A percentile compares a stretch with the other conserved stretches of the same genome.
phyloP scores from a whole-genome alignment of 2,113 vertebrate species.

The Scalopus aquaticus region DNA sequence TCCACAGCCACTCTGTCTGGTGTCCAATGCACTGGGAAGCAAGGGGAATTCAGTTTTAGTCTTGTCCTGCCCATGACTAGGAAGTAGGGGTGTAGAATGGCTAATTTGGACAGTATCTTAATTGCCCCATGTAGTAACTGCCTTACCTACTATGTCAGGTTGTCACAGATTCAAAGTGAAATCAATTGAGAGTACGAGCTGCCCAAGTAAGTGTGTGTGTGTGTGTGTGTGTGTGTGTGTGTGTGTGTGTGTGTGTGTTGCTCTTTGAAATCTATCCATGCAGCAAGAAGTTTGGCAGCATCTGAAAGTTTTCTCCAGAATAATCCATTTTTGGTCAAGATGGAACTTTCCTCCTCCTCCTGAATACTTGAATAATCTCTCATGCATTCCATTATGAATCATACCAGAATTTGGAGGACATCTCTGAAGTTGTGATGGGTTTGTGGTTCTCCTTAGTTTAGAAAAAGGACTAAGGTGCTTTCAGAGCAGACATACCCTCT shows the following conservation, averaged over 20 bases:
- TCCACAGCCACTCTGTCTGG: not conserved
- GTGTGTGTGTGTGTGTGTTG: not conserved
- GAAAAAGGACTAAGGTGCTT: not conserved
- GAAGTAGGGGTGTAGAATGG: not conserved
- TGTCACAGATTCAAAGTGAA: constrained; percentile 5
- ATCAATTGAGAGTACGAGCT: not conserved
- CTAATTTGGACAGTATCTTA: not conserved
- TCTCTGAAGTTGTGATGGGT: not conserved
- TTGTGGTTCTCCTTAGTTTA: not conserved
- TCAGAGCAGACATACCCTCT: not conserved
- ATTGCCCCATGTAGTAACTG: not conserved
- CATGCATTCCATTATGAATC: not conserved
- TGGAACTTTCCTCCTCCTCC: not conserved
- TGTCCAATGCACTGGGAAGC: not conserved
- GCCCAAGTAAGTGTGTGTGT: not conserved
- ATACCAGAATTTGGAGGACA: not conserved
- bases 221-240: not conserved
- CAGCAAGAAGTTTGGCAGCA: constrained; percentile 34
- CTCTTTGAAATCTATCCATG: not conserved
- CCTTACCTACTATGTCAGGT: not conserved
- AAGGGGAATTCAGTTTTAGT: not conserved
- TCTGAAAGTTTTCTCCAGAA: constrained; percentile 7
- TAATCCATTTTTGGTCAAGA: not conserved
- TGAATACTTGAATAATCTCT: not conserved
- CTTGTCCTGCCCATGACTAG: not conserved